phyloP scores from a whole-genome alignment of 2,797 vertebrate species.

The Dermochelys coriacea region DNA sequence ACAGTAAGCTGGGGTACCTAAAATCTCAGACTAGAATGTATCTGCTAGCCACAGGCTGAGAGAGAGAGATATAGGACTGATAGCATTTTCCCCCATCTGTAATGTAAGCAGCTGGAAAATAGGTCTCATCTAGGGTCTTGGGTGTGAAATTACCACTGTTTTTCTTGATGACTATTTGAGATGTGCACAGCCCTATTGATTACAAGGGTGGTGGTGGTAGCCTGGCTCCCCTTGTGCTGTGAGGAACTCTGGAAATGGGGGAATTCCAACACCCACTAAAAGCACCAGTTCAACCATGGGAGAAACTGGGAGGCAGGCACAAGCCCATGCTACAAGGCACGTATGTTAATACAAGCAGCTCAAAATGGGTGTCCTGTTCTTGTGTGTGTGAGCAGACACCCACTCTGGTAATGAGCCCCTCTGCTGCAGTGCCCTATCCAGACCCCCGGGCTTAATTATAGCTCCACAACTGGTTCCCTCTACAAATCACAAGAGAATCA shows the following conservation, averaged over 20 bases:
- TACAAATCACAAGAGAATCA: not conserved
- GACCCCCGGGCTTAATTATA: not conserved
- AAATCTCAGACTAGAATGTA: not conserved
- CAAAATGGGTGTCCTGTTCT: not conserved
- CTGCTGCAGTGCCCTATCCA: not conserved
- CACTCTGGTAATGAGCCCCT: not conserved
- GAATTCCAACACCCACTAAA: not conserved
- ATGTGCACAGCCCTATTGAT: not conserved
- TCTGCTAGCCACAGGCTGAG: not conserved
- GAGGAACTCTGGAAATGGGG: not conserved
- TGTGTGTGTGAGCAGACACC: not conserved
- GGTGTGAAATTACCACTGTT: not conserved
- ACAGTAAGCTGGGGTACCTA: not conserved
- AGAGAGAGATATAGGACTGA: not conserved
- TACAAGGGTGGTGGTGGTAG: not conserved
- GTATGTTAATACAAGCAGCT: not conserved
- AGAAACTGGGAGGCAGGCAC: not conserved
- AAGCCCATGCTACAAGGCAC: not conserved
- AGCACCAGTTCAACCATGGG: not conserved
- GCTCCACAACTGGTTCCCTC: not conserved
- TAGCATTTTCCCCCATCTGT: not conserved
- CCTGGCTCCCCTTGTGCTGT: not conserved
- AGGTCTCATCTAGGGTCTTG: not conserved
- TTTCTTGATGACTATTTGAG: not conserved
- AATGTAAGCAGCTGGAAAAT: not conserved